Evolutionary conservation across 2,113 vertebrate species (phyloP), one percentile per base, ranked within the genome.

Genomic region (Microtus oregoni): DNA sequence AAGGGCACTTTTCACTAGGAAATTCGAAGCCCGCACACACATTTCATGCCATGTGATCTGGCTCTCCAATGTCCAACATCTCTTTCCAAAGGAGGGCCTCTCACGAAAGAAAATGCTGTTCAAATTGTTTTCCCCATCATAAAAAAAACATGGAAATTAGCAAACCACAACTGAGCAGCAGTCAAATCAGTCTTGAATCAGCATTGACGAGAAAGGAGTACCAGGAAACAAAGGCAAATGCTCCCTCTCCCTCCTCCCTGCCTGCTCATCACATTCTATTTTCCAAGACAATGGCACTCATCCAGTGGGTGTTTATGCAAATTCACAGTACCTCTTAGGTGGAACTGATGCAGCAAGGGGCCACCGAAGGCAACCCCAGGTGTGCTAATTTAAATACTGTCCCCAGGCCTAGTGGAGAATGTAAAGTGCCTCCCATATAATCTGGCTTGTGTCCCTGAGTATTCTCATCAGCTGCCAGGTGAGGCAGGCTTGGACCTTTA

Each of bases 381-480:
- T 89, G 55, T 70, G 93, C 68, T 94, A 75, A 95, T 95, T 95
- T 89, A 83, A 76, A 97, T 91, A 95, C 96, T 94, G 77, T 94
- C 55, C 52, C 35, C 4, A 30, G 30, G 61, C 47, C 32, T 95
- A 70, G 65, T 58, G 30, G 44, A 77, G 68, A 95, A 94, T 93
- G 44, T 92, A 83, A 96, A 94, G 75, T 78, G 61, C 38, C 38
- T 55, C 76, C 67, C 94, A 47, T 72, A 22, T 35, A 92, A 61
- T 79, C 44, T 63, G 15, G 35, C 28, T 61, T 94, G 67, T 67
- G 88, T 79, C 52, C 55, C 63, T 78, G 92, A 92, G 44, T 86
- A 44, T 76, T 50, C 81, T 96, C 76, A 38, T 14, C 13, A 2
- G 0, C 12, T 87, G 76, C 63, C 68, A 68, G 68, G 47, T 83